Base-by-base conservation (phyloP, 2,888 invertebrate species). In the Pemphredon lugubris region DNA sequence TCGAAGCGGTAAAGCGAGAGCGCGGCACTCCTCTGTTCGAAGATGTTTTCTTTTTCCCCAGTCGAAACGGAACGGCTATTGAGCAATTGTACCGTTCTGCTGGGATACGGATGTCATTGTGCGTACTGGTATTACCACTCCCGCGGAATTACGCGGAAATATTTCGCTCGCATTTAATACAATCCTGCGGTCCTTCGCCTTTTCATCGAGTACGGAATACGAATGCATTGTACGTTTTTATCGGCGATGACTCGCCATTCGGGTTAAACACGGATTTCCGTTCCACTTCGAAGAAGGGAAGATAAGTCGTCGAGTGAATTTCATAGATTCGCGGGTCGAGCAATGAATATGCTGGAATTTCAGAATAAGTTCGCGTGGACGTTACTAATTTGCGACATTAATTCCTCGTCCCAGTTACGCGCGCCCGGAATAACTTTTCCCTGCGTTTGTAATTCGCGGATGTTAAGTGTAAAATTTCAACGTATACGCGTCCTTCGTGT, bases 1-100 rank as follows among this genome's bases (percentile, higher is more conserved):
- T 53, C 13, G 40, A 14, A 59, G n/a, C 48, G 45, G 20, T 14
- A 53, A 45, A 13, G 50, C 60, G 37, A 45, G 18, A 47, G 39
- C 32, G n/a, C 2, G 47, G 39, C 32, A 13, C 2, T 14, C n/a
- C 44, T 5, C 21, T 30, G 57, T 53, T 48, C 14, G 20, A 16
- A 39, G 13, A 32, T 37, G 1, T 40, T 20, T 6, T n/a, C 7
- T 20, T 21, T 18, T 26, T 47, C 2, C 2, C 37, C 20, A 9
- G 0, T 57, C 21, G 11, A 20, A 21, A n/a, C 23, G 44, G 21
- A 21, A 21, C 1, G n/a, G n/a, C 44, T 18, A 21, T 45, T 21
- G 5, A 21, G n/a, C 21, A 4, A 9, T 7, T 26, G 26, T 7
- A 26, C 26, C 26, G 26, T 26, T 26, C 4, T 26, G 4, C 26